Conservation (phyloP, 1,140 invertebrate species). For the Drosophila lini region DNA sequence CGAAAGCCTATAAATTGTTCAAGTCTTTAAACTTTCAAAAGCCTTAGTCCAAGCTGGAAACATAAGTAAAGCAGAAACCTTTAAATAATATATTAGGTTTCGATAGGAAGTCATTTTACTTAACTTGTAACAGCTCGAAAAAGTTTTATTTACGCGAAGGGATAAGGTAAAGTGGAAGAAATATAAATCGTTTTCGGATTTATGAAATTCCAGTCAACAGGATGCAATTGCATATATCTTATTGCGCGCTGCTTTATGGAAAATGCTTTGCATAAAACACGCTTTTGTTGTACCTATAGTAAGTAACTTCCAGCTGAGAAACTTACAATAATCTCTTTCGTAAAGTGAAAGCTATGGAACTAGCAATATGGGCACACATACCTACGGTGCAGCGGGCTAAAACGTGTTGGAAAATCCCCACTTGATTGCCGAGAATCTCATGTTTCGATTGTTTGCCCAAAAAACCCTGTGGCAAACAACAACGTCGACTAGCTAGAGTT, state of each 20-base stretch:
- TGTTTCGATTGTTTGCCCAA: constrained; percentile 35
- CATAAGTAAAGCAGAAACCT: background rate
- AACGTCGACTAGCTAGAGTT: background rate
- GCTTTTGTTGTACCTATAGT: too few species aligned
- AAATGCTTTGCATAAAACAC: background rate
- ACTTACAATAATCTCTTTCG: constrained; percentile 21
- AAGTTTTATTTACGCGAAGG: background rate
- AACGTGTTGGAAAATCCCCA: constrained; percentile 29
- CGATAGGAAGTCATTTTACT: background rate
- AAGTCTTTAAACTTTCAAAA: background rate
- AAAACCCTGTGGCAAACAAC: constrained; percentile 18
- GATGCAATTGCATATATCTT: constrained; percentile 2
- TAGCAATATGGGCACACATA: constrained; percentile 21
- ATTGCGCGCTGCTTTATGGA: background rate
- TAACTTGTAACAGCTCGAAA: background rate
- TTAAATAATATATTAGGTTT: background rate
- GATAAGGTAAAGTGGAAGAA: background rate
- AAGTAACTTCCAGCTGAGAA: background rate
- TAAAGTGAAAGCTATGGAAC: constrained; percentile 10
- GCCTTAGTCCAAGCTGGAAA: background rate
- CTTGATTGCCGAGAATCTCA: constrained; percentile 26
- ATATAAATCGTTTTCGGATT: background rate
- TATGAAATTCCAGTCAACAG: constrained; percentile 9
- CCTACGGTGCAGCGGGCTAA: background rate
- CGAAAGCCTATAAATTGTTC: constrained; percentile 2